A percentile compares a stretch with the other conserved stretches of the same genome.
phyloP scores from a whole-genome alignment of 2,113 vertebrate species.

The Desmodus rotundus region DNA sequence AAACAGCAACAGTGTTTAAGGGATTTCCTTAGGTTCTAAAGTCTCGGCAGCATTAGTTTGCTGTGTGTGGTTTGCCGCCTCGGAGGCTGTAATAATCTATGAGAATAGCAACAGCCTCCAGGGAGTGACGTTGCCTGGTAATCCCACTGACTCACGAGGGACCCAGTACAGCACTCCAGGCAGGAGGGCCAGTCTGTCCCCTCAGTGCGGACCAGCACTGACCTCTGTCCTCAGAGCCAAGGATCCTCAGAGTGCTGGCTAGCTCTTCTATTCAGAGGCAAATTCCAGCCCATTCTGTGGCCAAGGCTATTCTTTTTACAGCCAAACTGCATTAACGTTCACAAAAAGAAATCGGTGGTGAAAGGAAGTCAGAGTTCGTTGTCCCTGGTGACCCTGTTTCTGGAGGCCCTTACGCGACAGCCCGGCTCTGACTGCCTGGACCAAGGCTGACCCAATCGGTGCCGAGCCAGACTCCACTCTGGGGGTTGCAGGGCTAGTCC shows the following conservation, averaged over 20 bases:
- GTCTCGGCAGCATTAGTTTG: neutral
- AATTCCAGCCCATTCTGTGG: neutral
- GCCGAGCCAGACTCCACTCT: neutral
- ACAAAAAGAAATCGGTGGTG: neutral
- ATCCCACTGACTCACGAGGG: neutral
- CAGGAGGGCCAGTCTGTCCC: neutral
- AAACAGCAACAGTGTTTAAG: neutral
- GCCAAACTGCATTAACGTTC: neutral
- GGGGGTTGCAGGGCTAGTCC: neutral
- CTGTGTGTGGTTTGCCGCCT: neutral
- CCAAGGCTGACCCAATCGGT: accelerated
- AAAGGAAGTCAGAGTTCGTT: neutral
- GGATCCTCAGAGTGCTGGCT: neutral
- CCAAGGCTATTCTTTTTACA: neutral
- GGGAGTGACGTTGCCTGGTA: neutral
- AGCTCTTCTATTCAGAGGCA: neutral
- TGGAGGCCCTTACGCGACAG: neutral
- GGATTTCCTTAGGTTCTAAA: neutral
- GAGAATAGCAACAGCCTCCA: neutral
- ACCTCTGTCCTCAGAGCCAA: neutral
- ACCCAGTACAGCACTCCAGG: neutral
- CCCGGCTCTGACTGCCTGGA: neutral
- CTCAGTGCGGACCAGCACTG: neutral
- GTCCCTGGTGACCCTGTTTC: neutral
- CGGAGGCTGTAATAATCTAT: neutral